Conservation (phyloP, 2,888 invertebrate genomes). For the Physocephala rufipes region DNA sequence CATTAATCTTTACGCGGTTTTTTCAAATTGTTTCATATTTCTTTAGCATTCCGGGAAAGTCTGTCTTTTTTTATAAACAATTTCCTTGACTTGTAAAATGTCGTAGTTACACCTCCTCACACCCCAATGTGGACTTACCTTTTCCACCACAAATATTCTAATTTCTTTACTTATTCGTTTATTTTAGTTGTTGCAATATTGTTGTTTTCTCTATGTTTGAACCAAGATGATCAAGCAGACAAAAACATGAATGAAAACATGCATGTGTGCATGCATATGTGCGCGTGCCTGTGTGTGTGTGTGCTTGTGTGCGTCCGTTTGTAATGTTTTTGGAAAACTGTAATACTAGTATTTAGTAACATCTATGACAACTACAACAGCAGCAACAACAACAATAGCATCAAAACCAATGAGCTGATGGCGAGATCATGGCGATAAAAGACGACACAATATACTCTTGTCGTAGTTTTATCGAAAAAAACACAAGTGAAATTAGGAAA, state of each 20-base stretch:
- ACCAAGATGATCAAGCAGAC: not conserved
- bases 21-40: too few relatives aligned
- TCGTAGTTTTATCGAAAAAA: too few relatives aligned
- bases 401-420: not conserved
- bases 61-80: too few relatives aligned
- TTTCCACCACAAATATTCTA: not conserved
- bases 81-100: too few relatives aligned
- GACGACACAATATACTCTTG: too few relatives aligned
- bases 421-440: slow-evolving; percentile 1
- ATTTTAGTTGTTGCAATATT: not conserved
- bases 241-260: not conserved
- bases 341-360: too few relatives aligned
- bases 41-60: too few relatives aligned
- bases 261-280: slow-evolving; percentile 7
- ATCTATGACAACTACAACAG: not conserved
- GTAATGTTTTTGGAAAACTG: too few relatives aligned
- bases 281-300: not conserved
- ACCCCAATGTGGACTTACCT: too few relatives aligned
- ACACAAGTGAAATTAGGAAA: too few relatives aligned
- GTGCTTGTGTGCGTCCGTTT: not conserved
- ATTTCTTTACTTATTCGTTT: not conserved
- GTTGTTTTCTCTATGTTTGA: not conserved
- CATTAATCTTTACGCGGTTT: not conserved
- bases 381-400: not conserved
- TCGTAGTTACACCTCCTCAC: too few relatives aligned